These are phyloP conservation scores for Peromyscus melanophrys DNA, from an alignment of 2,797 vertebrate genomes.

Conservation along the genomic window DNA sequence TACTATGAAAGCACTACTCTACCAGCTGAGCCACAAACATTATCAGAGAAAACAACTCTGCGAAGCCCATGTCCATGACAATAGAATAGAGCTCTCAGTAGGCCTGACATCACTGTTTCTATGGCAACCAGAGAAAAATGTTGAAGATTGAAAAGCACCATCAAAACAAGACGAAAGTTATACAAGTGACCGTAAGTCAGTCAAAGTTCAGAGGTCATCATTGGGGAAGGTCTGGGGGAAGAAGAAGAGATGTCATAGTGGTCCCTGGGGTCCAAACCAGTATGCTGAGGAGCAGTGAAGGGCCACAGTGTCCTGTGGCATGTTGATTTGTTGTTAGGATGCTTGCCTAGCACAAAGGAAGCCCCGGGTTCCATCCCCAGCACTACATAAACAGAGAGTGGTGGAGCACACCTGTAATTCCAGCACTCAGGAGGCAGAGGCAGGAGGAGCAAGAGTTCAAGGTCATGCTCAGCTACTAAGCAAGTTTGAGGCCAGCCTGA, in stretches of 20 bases:
- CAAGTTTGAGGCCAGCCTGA: not conserved
- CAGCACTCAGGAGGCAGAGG: too few relatives aligned
- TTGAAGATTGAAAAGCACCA: conserved; percentile 21
- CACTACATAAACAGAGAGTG: too few relatives aligned
- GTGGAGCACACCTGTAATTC: not conserved
- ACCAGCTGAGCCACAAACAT: not conserved
- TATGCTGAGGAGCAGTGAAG: not conserved
- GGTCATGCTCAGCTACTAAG: not conserved
- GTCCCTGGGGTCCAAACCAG: not conserved
- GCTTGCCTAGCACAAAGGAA: not conserved
- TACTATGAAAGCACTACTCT: not conserved
- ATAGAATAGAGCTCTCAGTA: not conserved
- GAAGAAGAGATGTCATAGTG: not conserved
- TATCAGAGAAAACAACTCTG: conserved; percentile 38
- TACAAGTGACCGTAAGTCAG: not conserved
- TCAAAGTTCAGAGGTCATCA: not conserved
- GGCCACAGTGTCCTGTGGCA: not conserved
- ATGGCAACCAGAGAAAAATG: conserved; percentile 73
- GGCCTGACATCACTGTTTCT: conserved; percentile 58
- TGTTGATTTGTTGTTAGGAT: not conserved
- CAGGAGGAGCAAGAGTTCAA: not conserved
- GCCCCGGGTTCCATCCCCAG: not conserved
- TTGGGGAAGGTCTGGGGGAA: not conserved
- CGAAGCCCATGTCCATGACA: not conserved
- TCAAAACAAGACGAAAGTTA: conserved; percentile 25